A percentile compares a stretch with the other conserved stretches of the same genome.
phyloP scores from a whole-genome alignment of 2,888 invertebrate species.

The Drosophila basisetae region DNA sequence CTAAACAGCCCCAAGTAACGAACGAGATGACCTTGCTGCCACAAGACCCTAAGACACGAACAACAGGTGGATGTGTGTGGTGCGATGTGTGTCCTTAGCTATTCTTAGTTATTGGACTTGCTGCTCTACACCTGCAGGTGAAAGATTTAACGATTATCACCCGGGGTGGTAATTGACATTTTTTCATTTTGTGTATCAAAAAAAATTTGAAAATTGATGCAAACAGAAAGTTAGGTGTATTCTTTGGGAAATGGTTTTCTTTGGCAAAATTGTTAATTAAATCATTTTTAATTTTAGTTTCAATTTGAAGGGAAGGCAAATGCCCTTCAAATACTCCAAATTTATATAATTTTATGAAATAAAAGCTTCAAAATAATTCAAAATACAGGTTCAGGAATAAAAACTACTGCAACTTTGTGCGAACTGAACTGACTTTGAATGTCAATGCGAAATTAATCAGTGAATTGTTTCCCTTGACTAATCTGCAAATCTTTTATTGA shows the following conservation, averaged over 20 bases:
- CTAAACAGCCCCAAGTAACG: constrained; percentile 40
- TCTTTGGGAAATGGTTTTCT: background rate
- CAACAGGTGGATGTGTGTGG: constrained; percentile 58
- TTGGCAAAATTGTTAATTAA: background rate
- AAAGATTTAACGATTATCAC: background rate
- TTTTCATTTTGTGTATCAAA: background rate
- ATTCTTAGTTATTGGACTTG: constrained; percentile 7
- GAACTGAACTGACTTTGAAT: background rate
- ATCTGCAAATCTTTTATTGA: background rate
- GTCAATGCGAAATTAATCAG: too few relatives aligned
- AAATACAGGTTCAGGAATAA: background rate
- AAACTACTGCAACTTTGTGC: background rate
- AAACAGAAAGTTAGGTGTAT: background rate
- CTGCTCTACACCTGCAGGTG: background rate
- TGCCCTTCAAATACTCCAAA: background rate
- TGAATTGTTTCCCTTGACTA: background rate
- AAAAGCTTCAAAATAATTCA: background rate
- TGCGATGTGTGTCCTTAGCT: constrained; percentile 7
- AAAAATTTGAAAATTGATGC: background rate
- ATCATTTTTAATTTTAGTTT: background rate
- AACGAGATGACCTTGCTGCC: constrained; percentile 48
- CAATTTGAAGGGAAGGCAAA: background rate
- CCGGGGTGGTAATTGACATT: background rate
- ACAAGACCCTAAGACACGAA: constrained; percentile 20
- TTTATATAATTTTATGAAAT: background rate